Percentiles rank a stretch among this genome's conserved stretches.
These are phyloP conservation scores for Galeruca laticollis DNA, from an alignment of 2,888 invertebrate genomes.

Conservation along the genomic window DNA sequence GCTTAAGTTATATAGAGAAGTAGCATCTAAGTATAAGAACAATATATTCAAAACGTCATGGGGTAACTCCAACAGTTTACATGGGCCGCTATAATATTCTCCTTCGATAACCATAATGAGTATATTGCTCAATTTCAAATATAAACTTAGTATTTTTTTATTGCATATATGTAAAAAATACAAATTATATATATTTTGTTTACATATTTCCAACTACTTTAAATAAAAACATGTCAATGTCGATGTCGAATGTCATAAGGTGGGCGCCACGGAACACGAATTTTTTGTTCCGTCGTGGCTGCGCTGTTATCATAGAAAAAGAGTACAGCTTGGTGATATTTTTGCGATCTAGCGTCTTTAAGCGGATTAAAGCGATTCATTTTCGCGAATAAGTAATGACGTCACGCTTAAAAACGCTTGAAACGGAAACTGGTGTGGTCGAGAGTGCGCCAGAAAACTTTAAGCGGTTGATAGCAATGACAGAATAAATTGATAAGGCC, in stretches of 20 bases:
- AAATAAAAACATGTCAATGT: slow-evolving; percentile 8
- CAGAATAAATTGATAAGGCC: too few species aligned
- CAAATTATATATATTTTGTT: slow-evolving; percentile 5
- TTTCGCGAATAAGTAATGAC: too few species aligned
- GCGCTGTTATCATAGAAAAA: too few species aligned
- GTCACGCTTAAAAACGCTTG: too few species aligned
- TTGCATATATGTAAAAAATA: not conserved
- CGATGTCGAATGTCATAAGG: too few species aligned
- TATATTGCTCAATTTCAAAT: not conserved
- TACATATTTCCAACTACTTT: not conserved
- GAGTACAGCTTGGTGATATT: too few species aligned
- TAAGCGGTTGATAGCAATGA: too few species aligned
- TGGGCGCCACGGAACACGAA: not conserved
- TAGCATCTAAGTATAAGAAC: slow-evolving; percentile 58
- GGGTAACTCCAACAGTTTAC: slow-evolving; percentile 52
- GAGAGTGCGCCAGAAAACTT: too few species aligned
- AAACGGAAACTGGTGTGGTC: too few species aligned
- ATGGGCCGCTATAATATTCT: slow-evolving; percentile 40
- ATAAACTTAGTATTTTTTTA: not conserved
- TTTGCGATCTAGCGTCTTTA: too few species aligned
- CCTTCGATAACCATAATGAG: slow-evolving; percentile 37
- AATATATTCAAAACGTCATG: slow-evolving; percentile 59
- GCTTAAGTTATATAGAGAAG: slow-evolving; percentile 58
- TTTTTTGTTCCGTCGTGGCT: too few species aligned
- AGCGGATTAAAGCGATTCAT: too few species aligned